Conservation (phyloP, 2,797 vertebrate genomes). For the Delichon dasypus region DNA sequence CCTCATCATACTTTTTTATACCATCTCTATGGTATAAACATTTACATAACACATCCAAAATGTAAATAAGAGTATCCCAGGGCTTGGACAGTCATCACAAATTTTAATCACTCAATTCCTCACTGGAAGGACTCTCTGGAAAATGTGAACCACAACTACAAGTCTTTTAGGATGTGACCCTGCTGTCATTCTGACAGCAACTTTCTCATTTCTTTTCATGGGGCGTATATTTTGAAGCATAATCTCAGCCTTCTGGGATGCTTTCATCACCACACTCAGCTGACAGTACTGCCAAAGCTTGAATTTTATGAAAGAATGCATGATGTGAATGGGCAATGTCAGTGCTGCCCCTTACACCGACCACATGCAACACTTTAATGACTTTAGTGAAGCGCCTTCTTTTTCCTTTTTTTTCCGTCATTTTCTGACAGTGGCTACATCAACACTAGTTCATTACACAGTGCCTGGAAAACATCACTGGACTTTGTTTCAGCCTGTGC, state of each 20-base stretch:
- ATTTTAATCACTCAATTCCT: neutral
- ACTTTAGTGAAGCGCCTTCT: neutral
- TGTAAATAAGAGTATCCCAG: neutral
- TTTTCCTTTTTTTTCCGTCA: fast-evolving
- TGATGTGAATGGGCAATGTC: neutral
- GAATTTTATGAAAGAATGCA: neutral
- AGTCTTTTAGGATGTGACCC: neutral
- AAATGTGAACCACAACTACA: neutral
- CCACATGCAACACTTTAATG: neutral
- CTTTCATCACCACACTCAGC: neutral
- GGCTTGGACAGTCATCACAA: neutral
- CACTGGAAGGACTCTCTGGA: neutral
- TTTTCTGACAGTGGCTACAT: neutral
- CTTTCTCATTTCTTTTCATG: neutral
- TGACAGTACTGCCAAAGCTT: neutral
- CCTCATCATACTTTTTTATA: neutral
- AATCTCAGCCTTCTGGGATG: neutral
- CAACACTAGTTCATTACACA: neutral
- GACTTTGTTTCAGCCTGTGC: neutral
- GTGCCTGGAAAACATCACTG: neutral
- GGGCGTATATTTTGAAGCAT: neutral
- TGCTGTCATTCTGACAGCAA: neutral
- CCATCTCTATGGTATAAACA: neutral
- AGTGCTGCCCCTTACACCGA: neutral
- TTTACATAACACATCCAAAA: neutral